These are phyloP conservation scores for Clinocottus analis DNA, from an alignment of 2,113 vertebrate genomes.

Conservation along the genomic window DNA sequence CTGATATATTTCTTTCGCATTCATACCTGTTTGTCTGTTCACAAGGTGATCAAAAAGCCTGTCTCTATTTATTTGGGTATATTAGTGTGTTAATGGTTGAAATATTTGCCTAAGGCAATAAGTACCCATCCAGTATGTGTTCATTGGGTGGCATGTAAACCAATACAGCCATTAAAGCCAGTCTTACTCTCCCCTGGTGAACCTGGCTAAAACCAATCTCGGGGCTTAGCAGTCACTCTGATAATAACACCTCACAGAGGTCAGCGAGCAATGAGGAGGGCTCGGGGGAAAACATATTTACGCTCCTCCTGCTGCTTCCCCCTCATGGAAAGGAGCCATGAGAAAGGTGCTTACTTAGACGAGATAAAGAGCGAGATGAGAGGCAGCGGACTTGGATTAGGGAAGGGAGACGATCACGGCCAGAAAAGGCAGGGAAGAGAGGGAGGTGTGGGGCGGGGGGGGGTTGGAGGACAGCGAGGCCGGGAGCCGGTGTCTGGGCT, in stretches of 20 bases:
- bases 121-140: conserved; percentile 12
- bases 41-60: background rate
- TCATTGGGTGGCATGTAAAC: conserved; percentile 64
- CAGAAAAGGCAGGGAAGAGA: conserved; percentile 75
- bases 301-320: conserved; percentile 79
- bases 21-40: background rate
- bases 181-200: conserved; percentile 59
- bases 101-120: conserved; percentile 39
- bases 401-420: conserved; percentile 87
- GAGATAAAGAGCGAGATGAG: conserved; percentile 92
- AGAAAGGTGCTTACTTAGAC: conserved; percentile 93
- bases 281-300: conserved; percentile 78
- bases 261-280: conserved; percentile 72
- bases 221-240: conserved; percentile 67
- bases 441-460: conserved; percentile 65
- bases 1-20: background rate
- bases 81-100: conserved; percentile 15
- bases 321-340: conserved; percentile 83
- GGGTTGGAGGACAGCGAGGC: conserved; percentile 79
- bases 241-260: conserved; percentile 75
- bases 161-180: conserved; percentile 63
- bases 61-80: background rate
- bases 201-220: conserved; percentile 76
- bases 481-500: conserved; percentile 87
- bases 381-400: conserved; percentile 92